Base-by-base conservation (phyloP, 2,797 vertebrate genomes). In the Choloepus didactylus region DNA sequence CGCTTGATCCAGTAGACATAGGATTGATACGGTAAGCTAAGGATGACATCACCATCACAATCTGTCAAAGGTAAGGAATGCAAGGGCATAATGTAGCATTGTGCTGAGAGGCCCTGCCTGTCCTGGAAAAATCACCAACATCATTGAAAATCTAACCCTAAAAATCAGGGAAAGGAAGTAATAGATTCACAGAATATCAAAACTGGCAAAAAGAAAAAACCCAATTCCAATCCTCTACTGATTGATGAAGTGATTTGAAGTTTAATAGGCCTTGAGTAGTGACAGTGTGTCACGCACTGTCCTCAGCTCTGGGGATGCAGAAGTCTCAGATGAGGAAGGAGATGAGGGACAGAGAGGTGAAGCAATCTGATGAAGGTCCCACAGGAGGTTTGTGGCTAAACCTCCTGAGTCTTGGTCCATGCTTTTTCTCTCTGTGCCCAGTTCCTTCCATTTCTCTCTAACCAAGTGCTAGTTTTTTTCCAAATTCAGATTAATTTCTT, bases 71-170 rank as follows among this genome's bases (percentile, higher is more conserved):
- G 19, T 51, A 81, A 59, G 35, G 15, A 62, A 85, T 77, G 76
- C 91, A 54, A 70, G 72, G 25, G 4, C 10, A 25, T 19, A 25
- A 69, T 41, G 41, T 21, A 70, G 23, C 38, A 27, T 14, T 10
- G 41, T 56, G 9, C 9, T 41, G 38, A 54, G 60, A 91, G 84
- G 25, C 31, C 38, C 46, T n/a, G 41, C 29, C n/a, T 80, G 35
- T 70, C 49, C 35, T 81, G 16, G 49, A 91, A 46, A 86, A 92
- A 62, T 38, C 38, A 54, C 25, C 27, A 16, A 69, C 46, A 87
- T 85, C 82, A 66, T 21, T 80, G 38, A 96, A 92, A 93, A 59
- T 80, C 29, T 91, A 73, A 84, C 35, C 60, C n/a, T 79, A 64
- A 89, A 56, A 73, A 69, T 83, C 51, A 73, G 44, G 59, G 41